phyloP scores from a whole-genome alignment of 2,888 invertebrate genomes.

The Anodontia alba region DNA sequence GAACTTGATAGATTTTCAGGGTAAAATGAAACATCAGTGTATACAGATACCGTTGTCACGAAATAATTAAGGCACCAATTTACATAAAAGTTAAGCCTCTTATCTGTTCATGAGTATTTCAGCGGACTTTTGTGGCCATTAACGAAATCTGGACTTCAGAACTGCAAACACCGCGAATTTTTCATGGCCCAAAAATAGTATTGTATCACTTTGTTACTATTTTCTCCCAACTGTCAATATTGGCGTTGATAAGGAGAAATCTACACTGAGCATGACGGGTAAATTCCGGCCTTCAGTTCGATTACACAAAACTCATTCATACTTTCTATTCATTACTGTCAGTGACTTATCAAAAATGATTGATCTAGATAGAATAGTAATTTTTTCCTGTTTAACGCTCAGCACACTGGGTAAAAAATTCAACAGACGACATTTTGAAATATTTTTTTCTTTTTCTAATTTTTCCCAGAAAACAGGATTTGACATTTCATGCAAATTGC shows the following conservation, averaged over 20 bases:
- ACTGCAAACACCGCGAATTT: constrained; percentile 8
- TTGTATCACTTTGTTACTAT: neutral
- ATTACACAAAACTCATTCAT: neutral
- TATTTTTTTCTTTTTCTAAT: too few relatives aligned
- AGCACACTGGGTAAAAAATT: neutral
- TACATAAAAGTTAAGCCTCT: too few relatives aligned
- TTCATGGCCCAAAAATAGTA: neutral
- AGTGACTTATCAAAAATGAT: neutral
- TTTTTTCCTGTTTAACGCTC: constrained; percentile 1
- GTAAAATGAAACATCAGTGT: too few relatives aligned
- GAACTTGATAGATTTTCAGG: too few relatives aligned
- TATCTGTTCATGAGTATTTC: too few relatives aligned
- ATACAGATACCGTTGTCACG: too few relatives aligned
- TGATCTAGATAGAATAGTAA: neutral
- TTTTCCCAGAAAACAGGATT: too few relatives aligned
- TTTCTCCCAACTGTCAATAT: neutral
- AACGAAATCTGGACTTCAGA: neutral
- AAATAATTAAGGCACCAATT: too few relatives aligned
- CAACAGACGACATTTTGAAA: neutral
- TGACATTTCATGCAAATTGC: too few relatives aligned
- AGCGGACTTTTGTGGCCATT: too few relatives aligned
- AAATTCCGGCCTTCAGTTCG: constrained; percentile 10
- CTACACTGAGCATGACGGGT: neutral
- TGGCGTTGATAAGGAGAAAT: neutral
- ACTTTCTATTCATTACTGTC: constrained; percentile 1